A percentile compares a stretch with the other conserved stretches of the same genome.
phyloP scores from a whole-genome alignment of 2,888 invertebrate genomes.

The Tipula vernalis region DNA sequence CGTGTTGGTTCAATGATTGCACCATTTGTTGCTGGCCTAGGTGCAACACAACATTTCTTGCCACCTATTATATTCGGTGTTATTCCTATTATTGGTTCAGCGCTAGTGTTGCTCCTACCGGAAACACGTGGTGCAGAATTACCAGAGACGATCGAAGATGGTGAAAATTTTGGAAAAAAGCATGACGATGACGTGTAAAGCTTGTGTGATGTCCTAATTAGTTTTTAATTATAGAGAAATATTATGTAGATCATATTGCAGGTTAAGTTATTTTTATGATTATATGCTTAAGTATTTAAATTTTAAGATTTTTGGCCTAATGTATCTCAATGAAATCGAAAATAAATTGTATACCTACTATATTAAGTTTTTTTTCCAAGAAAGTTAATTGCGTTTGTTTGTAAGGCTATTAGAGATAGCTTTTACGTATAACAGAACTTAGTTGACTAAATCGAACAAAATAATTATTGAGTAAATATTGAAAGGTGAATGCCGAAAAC shows the following conservation, averaged over 20 bases:
- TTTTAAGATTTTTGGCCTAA: background rate
- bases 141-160: slow-evolving; percentile 71
- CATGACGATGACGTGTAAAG: background rate
- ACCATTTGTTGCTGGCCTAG: slow-evolving; percentile 62
- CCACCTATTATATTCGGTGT: slow-evolving; percentile 63
- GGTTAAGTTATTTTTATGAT: background rate
- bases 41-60: slow-evolving; percentile 41
- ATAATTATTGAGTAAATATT: background rate
- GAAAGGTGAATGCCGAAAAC: background rate
- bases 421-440: background rate
- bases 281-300: background rate
- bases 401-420: background rate
- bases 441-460: background rate
- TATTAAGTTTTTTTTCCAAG: background rate
- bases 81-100: slow-evolving; percentile 53
- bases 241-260: background rate
- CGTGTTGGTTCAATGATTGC: slow-evolving; percentile 77
- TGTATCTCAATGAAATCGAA: background rate
- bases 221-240: background rate
- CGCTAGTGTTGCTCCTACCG: slow-evolving; percentile 54
- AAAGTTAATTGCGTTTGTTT: too few species aligned
- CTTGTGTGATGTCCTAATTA: background rate
- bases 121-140: slow-evolving; percentile 41
- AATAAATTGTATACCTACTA: background rate
- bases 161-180: slow-evolving; percentile 47